A percentile compares a stretch with the other conserved stretches of the same genome.
phyloP scores from a whole-genome alignment of 2,113 vertebrate species.

The Xiphorhynchus elegans region DNA sequence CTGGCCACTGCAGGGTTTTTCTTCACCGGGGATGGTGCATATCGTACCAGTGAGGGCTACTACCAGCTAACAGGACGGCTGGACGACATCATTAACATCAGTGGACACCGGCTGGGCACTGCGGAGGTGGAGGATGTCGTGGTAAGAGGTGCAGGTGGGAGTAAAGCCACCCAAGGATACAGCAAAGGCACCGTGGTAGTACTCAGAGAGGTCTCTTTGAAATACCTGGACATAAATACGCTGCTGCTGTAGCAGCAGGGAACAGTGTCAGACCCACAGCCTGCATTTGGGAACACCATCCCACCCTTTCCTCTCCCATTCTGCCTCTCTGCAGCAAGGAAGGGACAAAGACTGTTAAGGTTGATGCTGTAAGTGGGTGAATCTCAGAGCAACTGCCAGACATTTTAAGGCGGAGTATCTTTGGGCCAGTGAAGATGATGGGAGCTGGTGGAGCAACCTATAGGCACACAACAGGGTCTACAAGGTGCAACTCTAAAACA shows the following conservation, averaged over 20 bases:
- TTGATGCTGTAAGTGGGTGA: not conserved
- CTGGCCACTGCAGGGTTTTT: slow-evolving; percentile 64
- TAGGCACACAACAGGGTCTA: not conserved
- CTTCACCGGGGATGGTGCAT: slow-evolving; percentile 79
- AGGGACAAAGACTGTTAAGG: not conserved
- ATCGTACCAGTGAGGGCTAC: slow-evolving; percentile 76
- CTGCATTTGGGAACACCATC: not conserved
- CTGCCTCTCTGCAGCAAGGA: not conserved
- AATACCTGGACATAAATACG: not conserved
- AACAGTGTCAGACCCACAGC: not conserved
- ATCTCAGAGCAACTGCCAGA: not conserved
- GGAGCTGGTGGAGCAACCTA: not conserved
- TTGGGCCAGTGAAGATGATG: not conserved
- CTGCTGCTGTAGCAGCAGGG: not conserved
- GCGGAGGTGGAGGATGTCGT: slow-evolving; percentile 81
- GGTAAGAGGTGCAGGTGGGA: slow-evolving; percentile 60
- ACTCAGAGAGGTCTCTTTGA: not conserved
- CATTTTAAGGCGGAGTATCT: not conserved
- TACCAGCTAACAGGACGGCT: slow-evolving; percentile 83
- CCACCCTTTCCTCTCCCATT: not conserved
- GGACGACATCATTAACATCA: slow-evolving; percentile 83
- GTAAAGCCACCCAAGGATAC: not conserved
- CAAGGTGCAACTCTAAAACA: not conserved
- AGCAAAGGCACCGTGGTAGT: not conserved
- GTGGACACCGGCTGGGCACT: slow-evolving; percentile 80